These are phyloP conservation scores for Metopia argyrocephala DNA, from an alignment of 2,888 invertebrate species.

Conservation along the genomic window DNA sequence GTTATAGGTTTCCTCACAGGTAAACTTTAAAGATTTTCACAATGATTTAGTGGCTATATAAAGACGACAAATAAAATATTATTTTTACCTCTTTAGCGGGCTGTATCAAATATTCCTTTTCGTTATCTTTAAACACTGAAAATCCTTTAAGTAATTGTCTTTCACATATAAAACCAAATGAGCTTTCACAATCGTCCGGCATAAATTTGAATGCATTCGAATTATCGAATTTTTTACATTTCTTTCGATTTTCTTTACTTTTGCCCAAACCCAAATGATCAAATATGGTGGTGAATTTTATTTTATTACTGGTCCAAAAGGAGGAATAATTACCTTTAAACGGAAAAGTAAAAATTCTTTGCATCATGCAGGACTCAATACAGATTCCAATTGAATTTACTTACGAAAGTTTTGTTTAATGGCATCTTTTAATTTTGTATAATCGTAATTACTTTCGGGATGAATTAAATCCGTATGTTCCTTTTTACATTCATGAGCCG, in stretches of 20 bases:
- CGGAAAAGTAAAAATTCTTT: background rate
- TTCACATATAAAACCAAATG: slow-evolving; percentile 52
- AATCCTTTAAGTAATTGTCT: background rate
- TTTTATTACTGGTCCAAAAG: slow-evolving; percentile 45
- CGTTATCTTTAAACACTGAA: background rate
- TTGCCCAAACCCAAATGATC: slow-evolving; percentile 36
- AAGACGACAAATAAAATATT: background rate
- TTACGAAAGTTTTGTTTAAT: slow-evolving; percentile 45
- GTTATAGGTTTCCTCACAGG: slow-evolving; percentile 17
- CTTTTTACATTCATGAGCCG: slow-evolving; percentile 18
- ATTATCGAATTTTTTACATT: slow-evolving; percentile 51
- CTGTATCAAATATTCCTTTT: slow-evolving; percentile 30
- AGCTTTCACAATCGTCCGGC: slow-evolving; percentile 13
- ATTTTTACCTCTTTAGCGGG: slow-evolving; percentile 8
- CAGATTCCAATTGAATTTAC: background rate
- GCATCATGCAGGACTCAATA: background rate
- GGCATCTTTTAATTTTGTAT: slow-evolving; percentile 18
- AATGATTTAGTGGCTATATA: background rate
- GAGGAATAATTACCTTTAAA: slow-evolving; percentile 16
- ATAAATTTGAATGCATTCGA: slow-evolving; percentile 16
- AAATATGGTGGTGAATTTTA: background rate
- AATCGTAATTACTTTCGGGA: slow-evolving; percentile 17
- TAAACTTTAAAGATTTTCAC: slow-evolving; percentile 24
- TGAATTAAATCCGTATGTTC: slow-evolving; percentile 28
- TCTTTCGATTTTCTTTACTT: background rate